Conservation (phyloP, 2,888 invertebrate genomes). For the Oeneis ivallda region DNA sequence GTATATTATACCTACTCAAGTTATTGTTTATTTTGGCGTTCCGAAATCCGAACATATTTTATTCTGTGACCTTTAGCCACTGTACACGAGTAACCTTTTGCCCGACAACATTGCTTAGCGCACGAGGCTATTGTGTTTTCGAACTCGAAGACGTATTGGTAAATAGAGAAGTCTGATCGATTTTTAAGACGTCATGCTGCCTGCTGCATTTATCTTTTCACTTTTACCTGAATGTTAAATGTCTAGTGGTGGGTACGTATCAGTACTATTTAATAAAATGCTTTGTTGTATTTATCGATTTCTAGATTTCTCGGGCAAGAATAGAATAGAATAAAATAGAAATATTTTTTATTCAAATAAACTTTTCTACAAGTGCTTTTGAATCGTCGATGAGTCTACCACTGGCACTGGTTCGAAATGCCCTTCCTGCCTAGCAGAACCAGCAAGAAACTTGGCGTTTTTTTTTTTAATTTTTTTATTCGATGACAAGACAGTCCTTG, state of each 20-base stretch:
- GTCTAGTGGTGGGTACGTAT: background rate
- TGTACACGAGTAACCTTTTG: slow-evolving; percentile 38
- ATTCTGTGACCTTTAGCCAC: slow-evolving; percentile 37
- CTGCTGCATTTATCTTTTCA: background rate
- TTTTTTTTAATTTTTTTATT: too few relatives aligned
- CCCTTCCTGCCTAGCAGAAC: too few relatives aligned
- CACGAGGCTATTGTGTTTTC: slow-evolving; percentile 30
- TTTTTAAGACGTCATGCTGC: slow-evolving; percentile 30
- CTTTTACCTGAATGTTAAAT: background rate
- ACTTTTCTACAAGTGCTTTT: too few relatives aligned
- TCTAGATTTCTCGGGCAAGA: too few relatives aligned
- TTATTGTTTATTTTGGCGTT: slow-evolving; percentile 17
- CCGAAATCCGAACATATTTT: slow-evolving; percentile 31
- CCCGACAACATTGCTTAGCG: slow-evolving; percentile 28
- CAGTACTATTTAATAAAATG: too few relatives aligned
- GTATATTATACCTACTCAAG: slow-evolving; percentile 2
- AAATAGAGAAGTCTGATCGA: slow-evolving; percentile 22
- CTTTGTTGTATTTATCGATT: too few relatives aligned
- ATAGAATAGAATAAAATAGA: too few relatives aligned
- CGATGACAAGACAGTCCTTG: too few relatives aligned
- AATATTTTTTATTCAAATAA: too few relatives aligned
- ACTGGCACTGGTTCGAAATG: too few relatives aligned
- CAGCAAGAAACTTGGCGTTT: too few relatives aligned
- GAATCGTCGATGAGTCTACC: too few relatives aligned
- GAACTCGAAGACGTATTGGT: slow-evolving; percentile 20